Percentiles rank a stretch among this genome's conserved stretches.
Conservation (phyloP, 2,113 vertebrate genomes). For the Macaca mulatta region DNA sequence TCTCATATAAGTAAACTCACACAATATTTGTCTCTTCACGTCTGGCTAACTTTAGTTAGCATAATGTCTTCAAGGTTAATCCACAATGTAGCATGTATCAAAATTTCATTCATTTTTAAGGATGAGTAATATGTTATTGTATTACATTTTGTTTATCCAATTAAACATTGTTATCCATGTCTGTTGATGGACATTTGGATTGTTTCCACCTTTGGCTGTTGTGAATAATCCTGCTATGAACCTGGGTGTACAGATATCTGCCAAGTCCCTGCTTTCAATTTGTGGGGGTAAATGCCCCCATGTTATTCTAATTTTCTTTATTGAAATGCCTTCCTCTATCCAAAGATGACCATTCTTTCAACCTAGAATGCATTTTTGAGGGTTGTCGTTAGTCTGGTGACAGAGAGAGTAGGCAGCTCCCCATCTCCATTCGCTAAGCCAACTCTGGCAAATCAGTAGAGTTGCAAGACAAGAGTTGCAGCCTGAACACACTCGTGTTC, state of each 20-base stretch:
- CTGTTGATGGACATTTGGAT: neutral
- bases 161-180: neutral
- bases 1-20: neutral
- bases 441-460: neutral
- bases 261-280: neutral
- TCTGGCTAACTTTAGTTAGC: neutral
- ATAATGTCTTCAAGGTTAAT: neutral
- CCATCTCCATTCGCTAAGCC: neutral
- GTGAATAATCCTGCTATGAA: neutral
- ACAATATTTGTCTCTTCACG: neutral
- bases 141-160: neutral
- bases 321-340: constrained; percentile 19
- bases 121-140: neutral
- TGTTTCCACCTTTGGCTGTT: neutral
- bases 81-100: neutral
- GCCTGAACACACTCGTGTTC: neutral
- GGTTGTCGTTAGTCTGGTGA: neutral
- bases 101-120: constrained; percentile 35
- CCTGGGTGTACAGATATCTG: neutral
- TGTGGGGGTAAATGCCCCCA: neutral
- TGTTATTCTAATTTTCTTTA: constrained; percentile 36
- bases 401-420: neutral
- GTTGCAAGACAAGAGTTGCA: neutral
- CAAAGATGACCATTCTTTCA: neutral
- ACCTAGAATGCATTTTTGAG: neutral